phyloP scores from a whole-genome alignment of 2,113 vertebrate genomes.

The Petrocephalus microphthalmus region DNA sequence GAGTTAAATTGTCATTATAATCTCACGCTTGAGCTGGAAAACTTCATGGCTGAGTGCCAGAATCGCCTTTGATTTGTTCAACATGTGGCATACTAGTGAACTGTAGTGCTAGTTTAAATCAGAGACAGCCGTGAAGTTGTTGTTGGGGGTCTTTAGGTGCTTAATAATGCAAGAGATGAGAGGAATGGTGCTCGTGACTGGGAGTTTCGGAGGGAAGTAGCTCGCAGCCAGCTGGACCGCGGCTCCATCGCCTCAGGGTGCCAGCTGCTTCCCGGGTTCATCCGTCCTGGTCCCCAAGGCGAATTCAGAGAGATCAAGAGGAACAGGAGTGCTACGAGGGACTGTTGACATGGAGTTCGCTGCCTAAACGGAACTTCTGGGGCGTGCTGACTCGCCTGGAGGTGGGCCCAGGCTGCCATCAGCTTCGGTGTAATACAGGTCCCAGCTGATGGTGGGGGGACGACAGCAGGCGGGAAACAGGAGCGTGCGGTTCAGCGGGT shows the following conservation, averaged over 20 bases:
- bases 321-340: background rate
- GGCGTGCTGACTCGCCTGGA: background rate
- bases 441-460: background rate
- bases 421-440: background rate
- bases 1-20: background rate
- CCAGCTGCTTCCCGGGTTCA: background rate
- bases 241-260: background rate
- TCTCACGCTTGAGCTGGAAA: background rate
- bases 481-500: background rate
- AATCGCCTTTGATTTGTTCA: background rate
- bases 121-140: background rate
- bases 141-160: background rate
- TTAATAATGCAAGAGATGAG: background rate
- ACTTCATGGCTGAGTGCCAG: background rate
- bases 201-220: background rate
- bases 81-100: background rate
- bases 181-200: background rate
- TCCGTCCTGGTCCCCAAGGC: background rate
- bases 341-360: too few relatives aligned
- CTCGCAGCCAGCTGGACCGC: background rate
- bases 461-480: background rate
- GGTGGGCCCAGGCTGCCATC: background rate
- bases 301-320: background rate
- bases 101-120: background rate
- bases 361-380: background rate